Evolutionary conservation across 1,140 invertebrate species (phyloP).

Genomic region (Arctopsyche grandis): DNA sequence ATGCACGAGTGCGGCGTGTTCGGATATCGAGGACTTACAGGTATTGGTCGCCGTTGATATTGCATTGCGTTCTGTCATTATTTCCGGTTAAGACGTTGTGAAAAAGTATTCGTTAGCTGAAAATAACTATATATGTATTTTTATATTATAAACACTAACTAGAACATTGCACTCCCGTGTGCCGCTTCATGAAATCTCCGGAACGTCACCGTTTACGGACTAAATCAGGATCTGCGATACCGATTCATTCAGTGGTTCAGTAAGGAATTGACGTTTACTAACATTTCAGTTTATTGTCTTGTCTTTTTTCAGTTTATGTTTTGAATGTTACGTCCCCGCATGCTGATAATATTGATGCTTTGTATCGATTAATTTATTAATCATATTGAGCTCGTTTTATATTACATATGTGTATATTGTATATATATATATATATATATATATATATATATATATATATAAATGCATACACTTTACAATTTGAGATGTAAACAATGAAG

Average conservation of each 20-base stretch:
- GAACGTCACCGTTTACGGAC: constrained; percentile 54
- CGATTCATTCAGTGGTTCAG: constrained; percentile 64
- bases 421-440: not conserved
- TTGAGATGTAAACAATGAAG: too few relatives aligned
- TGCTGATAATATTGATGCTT: too few relatives aligned
- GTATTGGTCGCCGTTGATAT: constrained; percentile 53
- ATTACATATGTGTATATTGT: not conserved
- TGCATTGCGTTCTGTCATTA: too few relatives aligned
- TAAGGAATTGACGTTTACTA: constrained; percentile 58
- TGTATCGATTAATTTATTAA: too few relatives aligned
- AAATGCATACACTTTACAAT: not conserved
- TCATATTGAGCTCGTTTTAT: constrained; percentile 7
- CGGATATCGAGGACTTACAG: constrained; percentile 65
- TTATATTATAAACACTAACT: constrained; percentile 49
- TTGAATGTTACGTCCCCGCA: too few relatives aligned
- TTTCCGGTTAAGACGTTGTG: too few relatives aligned
- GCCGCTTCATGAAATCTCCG: constrained; percentile 65
- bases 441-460: not conserved
- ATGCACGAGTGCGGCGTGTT: constrained; percentile 67
- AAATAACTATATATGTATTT: not conserved
- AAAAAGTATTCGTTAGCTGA: too few relatives aligned
- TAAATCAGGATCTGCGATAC: constrained; percentile 61
- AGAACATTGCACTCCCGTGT: constrained; percentile 66
- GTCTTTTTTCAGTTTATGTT: constrained; percentile 1
- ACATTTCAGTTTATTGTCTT: constrained; percentile 23